Conservation (phyloP, 2,113 vertebrate species). For the Neodon shergylaensis region DNA sequence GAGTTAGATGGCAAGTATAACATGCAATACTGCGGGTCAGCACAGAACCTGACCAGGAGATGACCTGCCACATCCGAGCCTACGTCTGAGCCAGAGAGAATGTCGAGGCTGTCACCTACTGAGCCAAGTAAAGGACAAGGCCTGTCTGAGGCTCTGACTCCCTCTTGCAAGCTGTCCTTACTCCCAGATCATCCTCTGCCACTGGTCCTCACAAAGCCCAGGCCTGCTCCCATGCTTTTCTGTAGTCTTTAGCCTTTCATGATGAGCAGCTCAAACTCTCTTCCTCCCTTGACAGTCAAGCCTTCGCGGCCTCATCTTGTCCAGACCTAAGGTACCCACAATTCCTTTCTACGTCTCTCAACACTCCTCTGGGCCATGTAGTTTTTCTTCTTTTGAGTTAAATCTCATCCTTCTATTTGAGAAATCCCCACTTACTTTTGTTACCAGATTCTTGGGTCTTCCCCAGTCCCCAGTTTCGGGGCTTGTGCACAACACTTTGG, state of each 20-base stretch:
- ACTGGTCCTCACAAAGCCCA: background rate
- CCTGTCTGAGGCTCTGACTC: background rate
- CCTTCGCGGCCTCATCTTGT: background rate
- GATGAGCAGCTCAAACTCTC: background rate
- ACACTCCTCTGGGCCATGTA: background rate
- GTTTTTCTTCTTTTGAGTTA: background rate
- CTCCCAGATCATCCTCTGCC: background rate
- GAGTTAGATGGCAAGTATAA: background rate
- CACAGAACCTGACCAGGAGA: rapidly evolving
- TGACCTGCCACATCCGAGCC: too few species aligned
- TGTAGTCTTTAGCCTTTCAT: background rate
- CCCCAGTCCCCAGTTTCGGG: rapidly evolving
- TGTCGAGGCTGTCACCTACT: rapidly evolving
- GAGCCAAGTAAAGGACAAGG: background rate
- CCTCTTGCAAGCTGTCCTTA: background rate
- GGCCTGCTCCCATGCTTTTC: background rate
- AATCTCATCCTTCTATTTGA: background rate
- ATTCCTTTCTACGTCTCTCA: background rate
- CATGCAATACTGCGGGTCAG: rapidly evolving
- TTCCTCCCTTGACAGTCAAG: too few species aligned
- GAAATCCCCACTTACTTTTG: background rate
- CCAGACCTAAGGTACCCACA: rapidly evolving
- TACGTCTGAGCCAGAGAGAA: background rate
- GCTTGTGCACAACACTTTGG: background rate
- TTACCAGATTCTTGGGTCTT: background rate